phyloP scores from a whole-genome alignment of 1,140 invertebrate genomes.

The Notospermus geniculatus region DNA sequence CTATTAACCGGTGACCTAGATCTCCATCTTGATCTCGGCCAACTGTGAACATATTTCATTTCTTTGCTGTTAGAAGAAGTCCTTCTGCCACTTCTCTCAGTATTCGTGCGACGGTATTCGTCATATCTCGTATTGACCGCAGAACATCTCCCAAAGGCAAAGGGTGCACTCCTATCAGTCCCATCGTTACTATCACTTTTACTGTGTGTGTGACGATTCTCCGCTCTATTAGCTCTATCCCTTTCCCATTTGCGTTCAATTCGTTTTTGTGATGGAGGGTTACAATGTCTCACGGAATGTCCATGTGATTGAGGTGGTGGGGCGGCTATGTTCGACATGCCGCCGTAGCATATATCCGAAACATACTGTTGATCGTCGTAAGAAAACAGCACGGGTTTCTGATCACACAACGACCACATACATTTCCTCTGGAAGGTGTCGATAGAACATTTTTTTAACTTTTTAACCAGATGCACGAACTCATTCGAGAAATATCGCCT shows the following conservation, averaged over 20 bases:
- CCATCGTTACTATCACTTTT: background rate
- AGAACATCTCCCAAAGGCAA: conserved; percentile 4
- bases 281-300: background rate
- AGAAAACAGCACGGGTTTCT: background rate
- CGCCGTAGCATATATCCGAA: background rate
- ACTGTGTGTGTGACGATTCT: background rate
- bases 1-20: too few relatives aligned
- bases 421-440: conserved; percentile 5
- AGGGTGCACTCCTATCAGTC: too few relatives aligned
- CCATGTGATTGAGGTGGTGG: too few relatives aligned
- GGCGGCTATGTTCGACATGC: background rate
- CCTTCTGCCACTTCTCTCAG: too few relatives aligned
- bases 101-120: conserved; percentile 7
- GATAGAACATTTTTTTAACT: background rate
- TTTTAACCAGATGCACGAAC: conserved; percentile 3
- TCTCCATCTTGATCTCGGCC: background rate
- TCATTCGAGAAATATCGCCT: conserved; percentile 7
- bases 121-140: conserved; percentile 6
- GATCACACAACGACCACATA: conserved; percentile 4
- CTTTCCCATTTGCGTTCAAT: background rate
- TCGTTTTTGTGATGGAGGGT: background rate
- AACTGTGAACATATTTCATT: background rate
- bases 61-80: too few relatives aligned
- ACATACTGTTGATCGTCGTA: conserved; percentile 10
- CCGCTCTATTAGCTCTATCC: background rate